A percentile compares a stretch with the other conserved stretches of the same genome.
These are phyloP conservation scores for Cherax destructor DNA, from an alignment of 1,140 invertebrate species.

Conservation along the genomic window DNA sequence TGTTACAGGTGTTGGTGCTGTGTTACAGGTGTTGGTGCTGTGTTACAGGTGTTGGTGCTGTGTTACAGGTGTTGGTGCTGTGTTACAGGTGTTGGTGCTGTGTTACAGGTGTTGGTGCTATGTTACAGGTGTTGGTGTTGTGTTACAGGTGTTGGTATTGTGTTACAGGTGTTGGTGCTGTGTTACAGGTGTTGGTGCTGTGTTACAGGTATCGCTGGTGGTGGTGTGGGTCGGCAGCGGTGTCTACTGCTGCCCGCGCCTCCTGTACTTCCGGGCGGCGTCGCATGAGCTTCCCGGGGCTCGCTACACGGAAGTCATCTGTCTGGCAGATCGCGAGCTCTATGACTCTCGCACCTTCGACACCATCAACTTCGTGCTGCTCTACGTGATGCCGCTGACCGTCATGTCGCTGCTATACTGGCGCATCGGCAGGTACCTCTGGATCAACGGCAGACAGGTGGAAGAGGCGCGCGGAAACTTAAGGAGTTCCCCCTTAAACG, in stretches of 20 bases:
- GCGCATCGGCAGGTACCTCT: conserved; percentile 84
- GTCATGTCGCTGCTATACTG: conserved; percentile 86
- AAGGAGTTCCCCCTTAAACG: background rate
- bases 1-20: background rate
- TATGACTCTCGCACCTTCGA: conserved; percentile 86
- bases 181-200: background rate
- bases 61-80: background rate
- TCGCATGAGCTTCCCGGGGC: conserved; percentile 57
- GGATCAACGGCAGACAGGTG: conserved; percentile 75
- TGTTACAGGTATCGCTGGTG: conserved; percentile 81
- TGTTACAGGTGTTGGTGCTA: conserved; percentile 75
- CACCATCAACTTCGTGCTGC: conserved; percentile 84
- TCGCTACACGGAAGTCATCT: conserved; percentile 81
- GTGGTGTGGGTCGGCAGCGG: conserved; percentile 86
- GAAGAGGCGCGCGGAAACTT: conserved; percentile 31
- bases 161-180: too few species aligned
- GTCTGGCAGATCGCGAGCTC: conserved; percentile 83
- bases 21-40: conserved; percentile 81
- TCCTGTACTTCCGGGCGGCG: conserved; percentile 75
- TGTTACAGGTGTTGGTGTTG: background rate
- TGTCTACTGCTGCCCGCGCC: conserved; percentile 85
- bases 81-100: conserved; percentile 81
- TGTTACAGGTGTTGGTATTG: conserved; percentile 79
- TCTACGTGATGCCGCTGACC: conserved; percentile 84
- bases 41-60: conserved; percentile 75